A percentile compares a stretch with the other conserved stretches of the same genome.
These are phyloP conservation scores for Eonycteris spelaea DNA, from an alignment of 2,113 vertebrate genomes.

Conservation along the genomic window DNA sequence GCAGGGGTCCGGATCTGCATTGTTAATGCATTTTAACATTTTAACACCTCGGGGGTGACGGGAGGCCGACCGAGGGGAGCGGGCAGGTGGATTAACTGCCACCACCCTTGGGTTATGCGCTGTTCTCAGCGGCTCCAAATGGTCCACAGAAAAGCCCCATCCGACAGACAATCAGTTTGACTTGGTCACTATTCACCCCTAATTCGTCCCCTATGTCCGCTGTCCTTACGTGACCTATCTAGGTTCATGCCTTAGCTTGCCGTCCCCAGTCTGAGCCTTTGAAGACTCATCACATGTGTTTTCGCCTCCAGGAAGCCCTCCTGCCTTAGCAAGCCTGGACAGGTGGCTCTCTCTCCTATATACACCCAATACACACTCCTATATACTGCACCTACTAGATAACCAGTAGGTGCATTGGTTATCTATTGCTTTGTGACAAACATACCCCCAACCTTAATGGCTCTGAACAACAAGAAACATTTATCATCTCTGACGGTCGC, in stretches of 20 bases:
- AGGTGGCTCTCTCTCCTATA: neutral
- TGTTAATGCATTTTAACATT: too few species aligned
- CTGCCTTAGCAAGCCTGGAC: too few species aligned
- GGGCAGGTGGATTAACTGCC: fast-evolving
- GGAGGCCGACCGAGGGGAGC: neutral
- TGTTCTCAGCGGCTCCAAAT: neutral
- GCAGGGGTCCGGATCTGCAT: neutral
- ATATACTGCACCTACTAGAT: too few species aligned
- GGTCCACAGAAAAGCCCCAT: neutral
- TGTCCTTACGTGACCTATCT: neutral
- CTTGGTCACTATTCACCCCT: neutral
- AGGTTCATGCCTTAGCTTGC: neutral
- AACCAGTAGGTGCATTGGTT: neutral
- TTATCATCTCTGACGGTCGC: neutral
- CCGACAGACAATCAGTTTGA: neutral
- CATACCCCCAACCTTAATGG: neutral
- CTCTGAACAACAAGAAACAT: neutral
- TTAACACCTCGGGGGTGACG: neutral
- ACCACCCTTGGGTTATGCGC: fast-evolving
- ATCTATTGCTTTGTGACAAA: neutral
- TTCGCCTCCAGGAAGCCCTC: neutral
- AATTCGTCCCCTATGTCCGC: neutral
- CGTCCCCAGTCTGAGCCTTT: neutral
- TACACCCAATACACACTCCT: neutral
- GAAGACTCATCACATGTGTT: too few species aligned